A percentile compares a stretch with the other conserved stretches of the same genome.
Conservation (phyloP, 2,797 vertebrate species). For the Melanotaenia maccullochi region DNA sequence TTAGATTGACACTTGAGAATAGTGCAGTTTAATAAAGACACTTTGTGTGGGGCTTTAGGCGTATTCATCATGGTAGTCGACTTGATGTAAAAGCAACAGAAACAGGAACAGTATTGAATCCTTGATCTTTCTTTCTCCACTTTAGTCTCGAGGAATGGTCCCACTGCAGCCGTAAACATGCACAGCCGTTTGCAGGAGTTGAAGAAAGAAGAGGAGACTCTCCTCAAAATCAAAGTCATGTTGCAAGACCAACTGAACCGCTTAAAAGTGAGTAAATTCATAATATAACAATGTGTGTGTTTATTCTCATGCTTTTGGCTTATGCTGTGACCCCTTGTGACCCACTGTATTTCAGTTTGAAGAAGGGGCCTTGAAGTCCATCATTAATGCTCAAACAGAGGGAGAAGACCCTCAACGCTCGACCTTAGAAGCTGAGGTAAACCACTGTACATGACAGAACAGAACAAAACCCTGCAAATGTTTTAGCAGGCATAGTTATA, state of each 20-base stretch:
- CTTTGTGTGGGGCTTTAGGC: not conserved
- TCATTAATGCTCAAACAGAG: slow-evolving; percentile 82
- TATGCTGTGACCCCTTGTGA: not conserved
- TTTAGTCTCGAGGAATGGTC: slow-evolving; percentile 75
- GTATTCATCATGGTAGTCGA: not conserved
- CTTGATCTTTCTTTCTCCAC: not conserved
- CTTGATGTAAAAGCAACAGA: not conserved
- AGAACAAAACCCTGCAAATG: too few species aligned
- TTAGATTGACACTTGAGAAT: not conserved
- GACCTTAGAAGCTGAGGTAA: slow-evolving; percentile 69
- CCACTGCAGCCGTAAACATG: slow-evolving; percentile 78
- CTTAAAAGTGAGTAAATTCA: slow-evolving; percentile 76
- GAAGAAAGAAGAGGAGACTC: slow-evolving; percentile 89
- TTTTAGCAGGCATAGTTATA: not conserved
- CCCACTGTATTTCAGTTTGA: slow-evolving; percentile 82
- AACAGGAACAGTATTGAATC: not conserved
- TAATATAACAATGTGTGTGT: not conserved
- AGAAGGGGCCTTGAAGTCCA: slow-evolving; percentile 85
- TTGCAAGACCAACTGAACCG: slow-evolving; percentile 88
- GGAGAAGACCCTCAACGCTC: slow-evolving; percentile 68
- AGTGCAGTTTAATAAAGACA: not conserved
- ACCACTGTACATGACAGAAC: not conserved
- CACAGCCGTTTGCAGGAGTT: slow-evolving; percentile 87
- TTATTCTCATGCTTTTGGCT: not conserved
- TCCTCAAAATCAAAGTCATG: slow-evolving; percentile 88